Percentiles rank a stretch among this genome's conserved stretches.
Evolutionary conservation across 1,140 invertebrate genomes (phyloP).

Genomic region (Drosophila willistoni): DNA sequence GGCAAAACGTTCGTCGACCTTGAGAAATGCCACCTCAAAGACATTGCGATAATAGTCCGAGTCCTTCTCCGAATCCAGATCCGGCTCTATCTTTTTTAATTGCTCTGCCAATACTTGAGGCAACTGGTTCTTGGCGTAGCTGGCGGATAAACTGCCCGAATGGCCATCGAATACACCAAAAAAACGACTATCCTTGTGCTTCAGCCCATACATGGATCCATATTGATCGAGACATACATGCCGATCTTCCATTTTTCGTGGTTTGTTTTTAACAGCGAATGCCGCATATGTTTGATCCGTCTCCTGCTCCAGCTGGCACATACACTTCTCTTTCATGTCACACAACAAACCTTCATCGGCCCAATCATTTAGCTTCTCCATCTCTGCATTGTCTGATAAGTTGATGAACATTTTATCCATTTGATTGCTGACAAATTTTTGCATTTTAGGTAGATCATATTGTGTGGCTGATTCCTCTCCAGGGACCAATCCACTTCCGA

Average conservation of each 20-base stretch:
- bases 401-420: constrained; percentile 64
- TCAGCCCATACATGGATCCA: constrained; percentile 60
- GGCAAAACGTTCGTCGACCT: constrained; percentile 92
- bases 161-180: constrained; percentile 99
- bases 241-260: constrained; percentile 79
- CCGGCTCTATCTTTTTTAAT: constrained; percentile 81
- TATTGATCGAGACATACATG: constrained; percentile 70
- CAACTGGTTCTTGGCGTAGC: constrained; percentile 93
- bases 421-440: constrained; percentile 62
- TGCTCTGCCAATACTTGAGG: constrained; percentile 93
- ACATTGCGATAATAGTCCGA: constrained; percentile 86
- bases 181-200: constrained; percentile 84
- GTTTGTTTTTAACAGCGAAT: constrained; percentile 69
- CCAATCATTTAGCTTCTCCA: constrained; percentile 54
- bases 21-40: constrained; percentile 85
- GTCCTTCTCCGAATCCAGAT: neutral
- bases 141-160: constrained; percentile 94
- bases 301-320: constrained; percentile 7
- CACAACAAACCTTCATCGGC: constrained; percentile 45
- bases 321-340: neutral
- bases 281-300: constrained; percentile 33
- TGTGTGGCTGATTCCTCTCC: constrained; percentile 35
- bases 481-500: constrained; percentile 20
- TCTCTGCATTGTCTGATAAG: constrained; percentile 65
- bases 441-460: constrained; percentile 74